These are phyloP conservation scores for Oppia nitens DNA, from an alignment of 1,140 invertebrate genomes.

Conservation along the genomic window DNA sequence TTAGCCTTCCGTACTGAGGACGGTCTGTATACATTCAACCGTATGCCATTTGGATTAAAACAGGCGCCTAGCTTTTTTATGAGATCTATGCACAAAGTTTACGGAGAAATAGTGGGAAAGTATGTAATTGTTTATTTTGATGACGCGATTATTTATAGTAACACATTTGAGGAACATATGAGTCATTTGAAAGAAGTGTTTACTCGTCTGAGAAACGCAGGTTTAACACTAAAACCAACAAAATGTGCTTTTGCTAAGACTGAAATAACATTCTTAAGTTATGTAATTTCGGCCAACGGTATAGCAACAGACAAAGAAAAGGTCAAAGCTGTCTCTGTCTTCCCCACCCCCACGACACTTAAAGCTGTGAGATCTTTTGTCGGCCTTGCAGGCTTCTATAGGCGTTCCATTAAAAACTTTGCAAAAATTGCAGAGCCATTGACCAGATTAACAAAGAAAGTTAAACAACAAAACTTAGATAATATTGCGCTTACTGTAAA, in stretches of 20 bases:
- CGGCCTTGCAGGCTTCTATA: background rate
- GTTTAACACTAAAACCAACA: too few relatives aligned
- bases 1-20: conserved; percentile 5
- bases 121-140: conserved; percentile 22
- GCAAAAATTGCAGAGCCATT: too few relatives aligned
- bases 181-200: too few relatives aligned
- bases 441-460: too few relatives aligned
- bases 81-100: conserved; percentile 18
- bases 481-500: too few relatives aligned
- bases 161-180: conserved; percentile 19
- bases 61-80: conserved; percentile 21
- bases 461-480: too few relatives aligned
- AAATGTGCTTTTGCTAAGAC: too few relatives aligned
- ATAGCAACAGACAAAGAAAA: background rate
- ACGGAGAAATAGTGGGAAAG: too few relatives aligned
- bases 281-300: background rate
- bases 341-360: background rate
- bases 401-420: too few relatives aligned
- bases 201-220: too few relatives aligned
- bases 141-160: conserved; percentile 21
- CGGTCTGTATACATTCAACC: conserved; percentile 23
- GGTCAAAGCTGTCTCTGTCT: background rate
- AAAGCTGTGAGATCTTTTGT: background rate
- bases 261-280: conserved; percentile 5
- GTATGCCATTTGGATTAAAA: conserved; percentile 23